phyloP scores from a whole-genome alignment of 2,113 vertebrate genomes.

The Brienomyrus brachyistius region DNA sequence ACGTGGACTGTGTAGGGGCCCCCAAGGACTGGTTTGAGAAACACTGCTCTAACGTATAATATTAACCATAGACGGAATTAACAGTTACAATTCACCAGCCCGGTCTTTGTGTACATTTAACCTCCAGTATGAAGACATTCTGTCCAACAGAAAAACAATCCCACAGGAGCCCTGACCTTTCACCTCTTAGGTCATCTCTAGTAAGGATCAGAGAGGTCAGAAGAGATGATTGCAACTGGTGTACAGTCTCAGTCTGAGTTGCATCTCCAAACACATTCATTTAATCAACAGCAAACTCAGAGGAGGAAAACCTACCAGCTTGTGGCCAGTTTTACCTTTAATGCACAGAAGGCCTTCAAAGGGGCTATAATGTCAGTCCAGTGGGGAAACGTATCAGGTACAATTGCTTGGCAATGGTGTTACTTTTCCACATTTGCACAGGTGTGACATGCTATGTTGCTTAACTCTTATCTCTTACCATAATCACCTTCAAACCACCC shows the following conservation, averaged over 20 bases:
- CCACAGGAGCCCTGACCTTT: background rate
- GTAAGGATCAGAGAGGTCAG: background rate
- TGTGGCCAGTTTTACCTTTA: background rate
- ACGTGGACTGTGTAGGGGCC: background rate
- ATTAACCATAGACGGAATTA: background rate
- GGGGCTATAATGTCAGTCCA: background rate
- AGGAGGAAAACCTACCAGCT: background rate
- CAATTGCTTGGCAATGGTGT: background rate
- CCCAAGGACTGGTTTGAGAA: background rate
- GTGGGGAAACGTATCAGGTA: background rate
- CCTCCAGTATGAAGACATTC: background rate
- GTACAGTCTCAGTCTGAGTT: background rate
- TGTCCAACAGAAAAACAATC: background rate
- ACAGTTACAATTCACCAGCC: background rate
- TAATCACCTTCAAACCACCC: background rate
- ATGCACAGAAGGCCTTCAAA: background rate
- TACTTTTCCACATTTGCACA: background rate
- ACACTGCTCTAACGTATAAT: background rate
- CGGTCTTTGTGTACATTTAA: background rate
- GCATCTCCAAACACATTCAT: background rate
- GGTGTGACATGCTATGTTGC: background rate
- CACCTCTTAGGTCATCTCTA: background rate
- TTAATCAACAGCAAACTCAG: background rate
- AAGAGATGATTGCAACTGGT: background rate
- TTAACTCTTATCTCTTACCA: background rate